Evolutionary conservation across 2,888 invertebrate species (phyloP), one percentile per base, ranked within the genome.

Genomic region (Globia sparganii): DNA sequence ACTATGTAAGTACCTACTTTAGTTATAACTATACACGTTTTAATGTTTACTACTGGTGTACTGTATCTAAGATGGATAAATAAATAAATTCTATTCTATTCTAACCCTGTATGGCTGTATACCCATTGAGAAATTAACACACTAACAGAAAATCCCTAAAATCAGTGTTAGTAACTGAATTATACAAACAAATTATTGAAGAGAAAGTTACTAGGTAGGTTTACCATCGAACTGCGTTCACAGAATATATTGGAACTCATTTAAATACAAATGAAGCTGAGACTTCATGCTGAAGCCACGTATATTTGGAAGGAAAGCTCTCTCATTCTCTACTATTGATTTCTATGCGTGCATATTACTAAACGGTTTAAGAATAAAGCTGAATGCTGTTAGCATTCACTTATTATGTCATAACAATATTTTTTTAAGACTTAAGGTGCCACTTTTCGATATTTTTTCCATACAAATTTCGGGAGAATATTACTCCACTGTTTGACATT

Each of bases 241-340:
- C 66, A 59, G 75, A 65, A 78, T 81, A 74, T 83, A 75, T 84
- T 81, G 80, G 59, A 83, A 65, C 86, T 84, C 86, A 87, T 87
- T 87, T 86, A 76, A 84, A 87, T 87, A 81, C 77, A 87, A 86
- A 87, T 87, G 86, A 87, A 78, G 69, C 58, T 21, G 61, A 59
- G 73, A 61, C 67, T 79, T 79, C 75, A 46, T 37, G 37, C 43
- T 49, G 62, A 64, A 74, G 37, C 72, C 64, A 34, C 67, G 65
- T 73, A 79, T 79, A 79, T 79, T 79, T 65, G 56, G n/a, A 4
- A n/a, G 53, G 61, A 65, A 80, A 78, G 72, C 78, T 67, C 21
- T 53, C 4, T 5, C n/a, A n/a, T 15, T 59, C 28, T 43, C 15
- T 34, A 21, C 56, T 80, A 87, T 85, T 83, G 83, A 85, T 83